Conservation (phyloP, 1,140 invertebrate genomes). For the Procambarus virginalis region DNA sequence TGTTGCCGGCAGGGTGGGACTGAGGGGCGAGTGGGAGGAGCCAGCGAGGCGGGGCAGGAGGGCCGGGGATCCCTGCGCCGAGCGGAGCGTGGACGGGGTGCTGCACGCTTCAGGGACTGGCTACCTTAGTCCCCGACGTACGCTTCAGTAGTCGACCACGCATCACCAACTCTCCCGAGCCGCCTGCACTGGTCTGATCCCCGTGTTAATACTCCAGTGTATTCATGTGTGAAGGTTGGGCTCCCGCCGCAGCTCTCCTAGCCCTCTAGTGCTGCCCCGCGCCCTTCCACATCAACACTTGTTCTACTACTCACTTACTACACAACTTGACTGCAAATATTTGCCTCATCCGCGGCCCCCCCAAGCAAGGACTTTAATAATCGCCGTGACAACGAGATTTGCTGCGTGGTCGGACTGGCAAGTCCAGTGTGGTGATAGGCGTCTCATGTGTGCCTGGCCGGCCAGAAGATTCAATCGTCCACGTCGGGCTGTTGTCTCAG, state of each 20-base stretch:
- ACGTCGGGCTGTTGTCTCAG: slow-evolving; percentile 33
- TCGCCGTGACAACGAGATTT: not conserved
- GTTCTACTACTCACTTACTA: not conserved
- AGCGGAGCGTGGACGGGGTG: slow-evolving; percentile 11
- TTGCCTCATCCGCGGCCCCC: slow-evolving; percentile 10
- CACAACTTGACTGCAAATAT: not conserved
- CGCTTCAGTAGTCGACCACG: slow-evolving; percentile 65
- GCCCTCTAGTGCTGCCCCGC: slow-evolving; percentile 29
- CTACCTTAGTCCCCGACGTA: slow-evolving; percentile 67
- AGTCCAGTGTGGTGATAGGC: slow-evolving; percentile 18
- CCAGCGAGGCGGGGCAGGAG: slow-evolving; percentile 46
- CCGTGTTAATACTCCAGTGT: slow-evolving; percentile 63
- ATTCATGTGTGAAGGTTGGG: slow-evolving; percentile 61
- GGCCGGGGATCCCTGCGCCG: slow-evolving; percentile 24
- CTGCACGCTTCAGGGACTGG: slow-evolving; percentile 66
- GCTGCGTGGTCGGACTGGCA: slow-evolving; percentile 24
- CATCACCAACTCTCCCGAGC: slow-evolving; percentile 67
- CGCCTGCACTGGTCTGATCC: slow-evolving; percentile 54
- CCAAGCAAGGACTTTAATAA: not conserved
- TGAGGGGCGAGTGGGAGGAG: slow-evolving; percentile 3
- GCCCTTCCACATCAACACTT: not conserved
- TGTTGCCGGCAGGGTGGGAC: slow-evolving; percentile 34
- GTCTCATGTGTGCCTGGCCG: slow-evolving; percentile 52
- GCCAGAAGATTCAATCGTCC: slow-evolving; percentile 29
- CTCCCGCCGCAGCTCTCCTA: slow-evolving; percentile 41